phyloP scores from a whole-genome alignment of 30 jellyfish, hydroid and myxozoan species.

The Hydractinia echinata region DNA sequence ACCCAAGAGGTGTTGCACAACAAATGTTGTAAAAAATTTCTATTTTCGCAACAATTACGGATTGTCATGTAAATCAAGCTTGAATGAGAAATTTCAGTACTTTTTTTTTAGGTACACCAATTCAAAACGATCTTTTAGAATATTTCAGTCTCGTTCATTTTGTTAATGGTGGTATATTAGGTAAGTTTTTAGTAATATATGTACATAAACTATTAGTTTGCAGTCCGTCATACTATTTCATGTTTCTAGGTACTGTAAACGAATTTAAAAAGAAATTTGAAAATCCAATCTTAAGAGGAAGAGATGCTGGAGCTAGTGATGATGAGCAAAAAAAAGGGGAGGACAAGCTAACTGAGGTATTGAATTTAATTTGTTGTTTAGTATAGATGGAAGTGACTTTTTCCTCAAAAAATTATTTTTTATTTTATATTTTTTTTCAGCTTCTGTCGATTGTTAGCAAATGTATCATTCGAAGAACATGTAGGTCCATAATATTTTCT shows the following conservation, averaged over 20 bases:
- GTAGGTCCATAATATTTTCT: constrained; percentile 40
- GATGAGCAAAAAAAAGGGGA: constrained; percentile 90
- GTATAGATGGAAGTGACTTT: background rate
- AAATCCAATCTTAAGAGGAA: constrained; percentile 85
- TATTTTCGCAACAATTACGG: too few relatives aligned
- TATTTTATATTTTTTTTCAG: constrained; percentile 42
- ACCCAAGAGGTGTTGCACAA: too few relatives aligned
- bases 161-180: constrained; percentile 92
- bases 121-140: constrained; percentile 94
- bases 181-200: constrained; percentile 39
- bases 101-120: constrained; percentile 86
- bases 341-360: constrained; percentile 91
- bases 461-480: constrained; percentile 96
- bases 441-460: constrained; percentile 91
- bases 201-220: too few relatives aligned
- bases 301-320: constrained; percentile 95
- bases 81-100: background rate
- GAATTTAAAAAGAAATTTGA: constrained; percentile 88
- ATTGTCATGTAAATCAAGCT: too few relatives aligned
- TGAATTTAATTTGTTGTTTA: background rate
- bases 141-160: constrained; percentile 96
- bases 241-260: constrained; percentile 61
- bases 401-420: background rate
- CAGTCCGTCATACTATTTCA: background rate
- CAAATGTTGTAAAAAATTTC: too few relatives aligned